Evolutionary conservation across 2,113 vertebrate species (phyloP).

Genomic region (Theristicus caerulescens): DNA sequence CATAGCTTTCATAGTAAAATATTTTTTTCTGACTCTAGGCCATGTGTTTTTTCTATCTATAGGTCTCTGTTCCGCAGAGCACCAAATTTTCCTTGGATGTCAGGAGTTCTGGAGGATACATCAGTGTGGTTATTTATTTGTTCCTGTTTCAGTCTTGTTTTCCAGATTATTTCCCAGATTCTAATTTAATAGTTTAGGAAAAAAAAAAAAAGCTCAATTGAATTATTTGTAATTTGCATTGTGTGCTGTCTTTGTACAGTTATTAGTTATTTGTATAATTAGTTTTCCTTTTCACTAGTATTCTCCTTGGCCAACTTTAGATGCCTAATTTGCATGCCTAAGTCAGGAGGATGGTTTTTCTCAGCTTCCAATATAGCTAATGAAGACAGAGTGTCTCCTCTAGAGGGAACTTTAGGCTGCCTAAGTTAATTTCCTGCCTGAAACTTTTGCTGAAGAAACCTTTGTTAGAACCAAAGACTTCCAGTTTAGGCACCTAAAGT

Average conservation of each 20-base stretch:
- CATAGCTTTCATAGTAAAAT: slow-evolving; percentile 27
- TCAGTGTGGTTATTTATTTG: background rate
- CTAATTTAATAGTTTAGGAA: background rate
- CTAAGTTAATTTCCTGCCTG: background rate
- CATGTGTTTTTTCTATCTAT: background rate
- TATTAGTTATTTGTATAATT: background rate
- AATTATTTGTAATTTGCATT: background rate
- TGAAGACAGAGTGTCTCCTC: background rate
- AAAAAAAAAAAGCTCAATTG: background rate
- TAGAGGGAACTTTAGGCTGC: background rate
- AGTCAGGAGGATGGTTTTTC: background rate
- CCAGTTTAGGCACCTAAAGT: background rate
- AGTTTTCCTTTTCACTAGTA: background rate
- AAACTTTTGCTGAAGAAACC: background rate
- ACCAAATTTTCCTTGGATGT: background rate
- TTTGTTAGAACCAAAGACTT: background rate
- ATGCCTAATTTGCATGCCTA: background rate
- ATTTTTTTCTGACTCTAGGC: background rate
- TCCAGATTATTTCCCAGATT: background rate
- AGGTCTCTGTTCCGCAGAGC: background rate
- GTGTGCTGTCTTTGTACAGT: background rate
- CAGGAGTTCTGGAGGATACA: background rate
- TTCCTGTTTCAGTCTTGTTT: background rate
- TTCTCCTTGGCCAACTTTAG: background rate
- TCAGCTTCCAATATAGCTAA: background rate